Evolutionary conservation across 2,113 vertebrate species (phyloP), one percentile per base, ranked within the genome.

Genomic region (Channa argus): DNA sequence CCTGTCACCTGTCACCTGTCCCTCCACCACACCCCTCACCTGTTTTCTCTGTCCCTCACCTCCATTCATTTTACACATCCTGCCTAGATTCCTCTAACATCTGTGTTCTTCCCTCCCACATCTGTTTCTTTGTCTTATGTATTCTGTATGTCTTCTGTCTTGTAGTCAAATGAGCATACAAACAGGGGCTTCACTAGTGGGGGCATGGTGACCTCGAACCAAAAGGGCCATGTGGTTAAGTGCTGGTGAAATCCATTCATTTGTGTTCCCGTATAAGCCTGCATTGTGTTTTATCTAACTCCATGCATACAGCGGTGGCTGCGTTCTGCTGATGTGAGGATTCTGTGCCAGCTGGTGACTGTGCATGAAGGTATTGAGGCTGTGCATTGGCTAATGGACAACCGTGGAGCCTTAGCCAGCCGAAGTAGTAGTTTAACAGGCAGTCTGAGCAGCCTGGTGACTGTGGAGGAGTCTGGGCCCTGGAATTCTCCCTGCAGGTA

Each of bases 301-400:
- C 24, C 11, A 8, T 66, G 41, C 1, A 4, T 15, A 13, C 86
- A 93, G 92, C 84, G 91, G 59, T 94, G 93, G 65, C 87, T 98
- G 45, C 92, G 95, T 68, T 94, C 94, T 0, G 93, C 96, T 0
- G 96, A 98, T 0, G 95, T 97, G 85, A 95, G 93, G 90, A 97
- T 98, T 60, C 92, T 98, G 56, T 96, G 95, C 71, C 96, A 97
- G 92, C 89, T 98, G 86, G 74, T 95, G 84, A 89, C 92, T 12
- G 92, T 97, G 79, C 96, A 98, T 0, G 96, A 98, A 66, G 96
- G 96, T 46, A 96, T 98, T 1, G 97, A 98, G 90, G 94, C 95
- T 0, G 93, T 97, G 80, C 96, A 95, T 36, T 97, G 96, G 96
- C 91, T 97, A 73, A 79, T 96, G 89, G 96, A 96, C 85, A 96